These are phyloP conservation scores for Cetonia aurata DNA, from an alignment of 2,888 invertebrate genomes.

Conservation along the genomic window DNA sequence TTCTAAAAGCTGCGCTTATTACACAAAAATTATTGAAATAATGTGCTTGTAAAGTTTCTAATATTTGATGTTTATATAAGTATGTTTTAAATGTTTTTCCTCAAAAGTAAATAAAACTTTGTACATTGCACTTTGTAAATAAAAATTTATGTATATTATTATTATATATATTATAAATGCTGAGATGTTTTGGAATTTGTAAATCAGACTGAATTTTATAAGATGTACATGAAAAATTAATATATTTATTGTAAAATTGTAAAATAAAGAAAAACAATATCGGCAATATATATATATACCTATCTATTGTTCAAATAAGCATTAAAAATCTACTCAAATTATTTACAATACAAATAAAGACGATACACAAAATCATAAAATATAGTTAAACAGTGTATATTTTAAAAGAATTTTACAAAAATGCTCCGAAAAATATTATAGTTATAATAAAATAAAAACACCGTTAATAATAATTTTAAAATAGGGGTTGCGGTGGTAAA, in stretches of 20 bases:
- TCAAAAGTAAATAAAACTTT: neutral
- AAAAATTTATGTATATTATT: slow-evolving; percentile 4
- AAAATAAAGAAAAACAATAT: slow-evolving; percentile 9
- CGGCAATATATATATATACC: slow-evolving; percentile 11
- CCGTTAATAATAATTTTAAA: slow-evolving; percentile 15
- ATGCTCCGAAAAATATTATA: slow-evolving; percentile 17
- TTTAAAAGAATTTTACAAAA: slow-evolving; percentile 20
- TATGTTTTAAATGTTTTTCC: neutral
- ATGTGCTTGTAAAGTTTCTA: slow-evolving; percentile 3
- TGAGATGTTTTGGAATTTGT: slow-evolving; percentile 31
- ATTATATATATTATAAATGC: slow-evolving; percentile 1
- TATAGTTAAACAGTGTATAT: neutral
- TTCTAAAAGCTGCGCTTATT: slow-evolving; percentile 34
- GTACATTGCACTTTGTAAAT: slow-evolving; percentile 3
- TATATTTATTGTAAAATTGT: slow-evolving; percentile 38
- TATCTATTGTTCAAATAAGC: slow-evolving; percentile 33
- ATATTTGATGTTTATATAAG: slow-evolving; percentile 5
- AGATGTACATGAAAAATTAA: slow-evolving; percentile 19
- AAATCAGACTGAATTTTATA: slow-evolving; percentile 41
- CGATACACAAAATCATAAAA: neutral
- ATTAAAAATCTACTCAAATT: slow-evolving; percentile 12
- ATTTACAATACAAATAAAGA: neutral
- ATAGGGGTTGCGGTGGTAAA: neutral
- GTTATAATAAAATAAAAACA: slow-evolving; percentile 18
- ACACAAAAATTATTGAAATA: neutral